A percentile compares a stretch with the other conserved stretches of the same genome.
Evolutionary conservation across 53 echinoderm and acorn worm species (phyloP).

Genomic region (Stichopus horrens): DNA sequence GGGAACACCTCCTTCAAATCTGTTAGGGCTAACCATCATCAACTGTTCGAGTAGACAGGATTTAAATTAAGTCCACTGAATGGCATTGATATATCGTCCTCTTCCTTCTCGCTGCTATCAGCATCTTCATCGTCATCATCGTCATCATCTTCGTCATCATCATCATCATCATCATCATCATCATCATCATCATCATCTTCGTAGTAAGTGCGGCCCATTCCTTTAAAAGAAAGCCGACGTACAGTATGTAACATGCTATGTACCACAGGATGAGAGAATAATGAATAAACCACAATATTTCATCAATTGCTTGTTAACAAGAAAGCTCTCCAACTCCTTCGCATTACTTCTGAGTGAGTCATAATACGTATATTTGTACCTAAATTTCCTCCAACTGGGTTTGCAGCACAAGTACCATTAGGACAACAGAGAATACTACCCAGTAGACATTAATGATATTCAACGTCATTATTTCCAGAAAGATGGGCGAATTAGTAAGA

Average conservation of each 20-base stretch:
- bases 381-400: too few relatives aligned
- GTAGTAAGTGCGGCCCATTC: constrained; percentile 19
- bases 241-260: not conserved
- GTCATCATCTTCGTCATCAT: constrained; percentile 60
- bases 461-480: too few relatives aligned
- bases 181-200: constrained; percentile 47
- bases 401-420: too few relatives aligned
- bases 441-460: too few relatives aligned
- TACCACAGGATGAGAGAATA: not conserved
- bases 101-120: constrained; percentile 62
- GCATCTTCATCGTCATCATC: constrained; percentile 73
- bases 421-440: too few relatives aligned
- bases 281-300: not conserved
- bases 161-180: constrained; percentile 43
- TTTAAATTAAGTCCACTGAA: constrained; percentile 37
- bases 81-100: constrained; percentile 25
- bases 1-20: too few relatives aligned
- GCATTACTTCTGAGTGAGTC: too few relatives aligned
- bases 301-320: too few relatives aligned
- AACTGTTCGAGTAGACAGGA: constrained; percentile 24
- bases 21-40: not conserved
- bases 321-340: too few relatives aligned
- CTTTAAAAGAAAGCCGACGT: not conserved
- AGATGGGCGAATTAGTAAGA: too few relatives aligned
- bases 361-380: too few relatives aligned